Evolutionary conservation across 2,888 invertebrate genomes (phyloP).

Genomic region (Cephus pygmeus): DNA sequence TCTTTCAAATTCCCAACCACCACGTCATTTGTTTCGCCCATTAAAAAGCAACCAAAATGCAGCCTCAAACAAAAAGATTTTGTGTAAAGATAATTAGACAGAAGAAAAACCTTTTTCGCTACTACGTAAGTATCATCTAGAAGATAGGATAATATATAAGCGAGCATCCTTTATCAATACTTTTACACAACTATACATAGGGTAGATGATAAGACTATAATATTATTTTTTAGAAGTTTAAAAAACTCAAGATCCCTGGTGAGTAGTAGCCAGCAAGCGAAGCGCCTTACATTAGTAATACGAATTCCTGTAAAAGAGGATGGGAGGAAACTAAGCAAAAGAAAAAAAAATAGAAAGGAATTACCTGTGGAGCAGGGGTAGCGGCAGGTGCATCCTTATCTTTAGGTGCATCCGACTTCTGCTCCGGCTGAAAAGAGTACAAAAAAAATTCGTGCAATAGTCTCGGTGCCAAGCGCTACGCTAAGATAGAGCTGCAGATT

Average conservation of each 20-base stretch:
- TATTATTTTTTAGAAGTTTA: not conserved
- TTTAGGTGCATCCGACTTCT: slow-evolving; percentile 60
- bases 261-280: not conserved
- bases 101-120: no score
- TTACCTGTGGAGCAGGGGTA: slow-evolving; percentile 62
- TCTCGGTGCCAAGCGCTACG: slow-evolving; percentile 57
- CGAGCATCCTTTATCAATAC: no score
- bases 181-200: no score
- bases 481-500: not conserved
- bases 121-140: no score
- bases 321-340: slow-evolving; percentile 16
- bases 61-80: no score
- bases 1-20: no score
- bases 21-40: no score
- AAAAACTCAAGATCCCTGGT: not conserved
- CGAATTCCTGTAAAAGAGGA: not conserved
- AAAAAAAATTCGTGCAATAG: slow-evolving; percentile 61
- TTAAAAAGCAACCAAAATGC: no score
- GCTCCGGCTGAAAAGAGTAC: slow-evolving; percentile 64
- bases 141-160: no score
- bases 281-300: not conserved
- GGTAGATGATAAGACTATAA: no score
- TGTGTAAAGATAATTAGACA: no score
- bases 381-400: slow-evolving; percentile 58
- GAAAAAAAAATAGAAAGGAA: slow-evolving; percentile 24